Conservation (phyloP, 2,113 vertebrate genomes). For the Puma concolor region DNA sequence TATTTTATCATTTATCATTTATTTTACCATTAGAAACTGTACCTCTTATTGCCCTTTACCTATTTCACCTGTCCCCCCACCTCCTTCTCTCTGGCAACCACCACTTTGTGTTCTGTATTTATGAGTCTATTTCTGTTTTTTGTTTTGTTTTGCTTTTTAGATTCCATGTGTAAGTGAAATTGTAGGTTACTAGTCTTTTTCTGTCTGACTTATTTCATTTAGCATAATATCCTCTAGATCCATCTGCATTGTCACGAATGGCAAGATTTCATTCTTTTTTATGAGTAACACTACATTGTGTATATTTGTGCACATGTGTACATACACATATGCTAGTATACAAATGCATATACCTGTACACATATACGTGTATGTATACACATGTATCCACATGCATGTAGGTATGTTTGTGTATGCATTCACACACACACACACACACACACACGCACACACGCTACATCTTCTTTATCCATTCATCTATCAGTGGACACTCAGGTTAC, state of each 20-base stretch:
- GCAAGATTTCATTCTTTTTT: background rate
- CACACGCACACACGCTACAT: background rate
- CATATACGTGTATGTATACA: background rate
- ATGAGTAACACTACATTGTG: background rate
- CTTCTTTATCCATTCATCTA: background rate
- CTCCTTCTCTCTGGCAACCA: background rate
- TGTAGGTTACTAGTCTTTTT: background rate
- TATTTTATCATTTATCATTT: background rate
- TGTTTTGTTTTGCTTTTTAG: background rate
- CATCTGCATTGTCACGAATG: background rate
- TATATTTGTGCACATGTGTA: background rate
- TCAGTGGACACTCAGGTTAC: background rate
- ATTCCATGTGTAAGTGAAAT: background rate
- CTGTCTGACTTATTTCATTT: background rate
- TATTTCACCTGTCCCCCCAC: background rate
- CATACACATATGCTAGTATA: background rate
- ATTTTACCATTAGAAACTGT: background rate
- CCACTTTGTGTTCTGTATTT: background rate
- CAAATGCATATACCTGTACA: background rate
- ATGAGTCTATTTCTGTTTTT: background rate
- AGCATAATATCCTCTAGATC: background rate
- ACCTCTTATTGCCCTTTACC: background rate
- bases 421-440: background rate
- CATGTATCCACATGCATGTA: background rate
- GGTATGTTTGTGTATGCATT: background rate